Evolutionary conservation across 1,140 invertebrate species (phyloP), one percentile per base, ranked within the genome.

Genomic region (Pectinophora gossypiella): DNA sequence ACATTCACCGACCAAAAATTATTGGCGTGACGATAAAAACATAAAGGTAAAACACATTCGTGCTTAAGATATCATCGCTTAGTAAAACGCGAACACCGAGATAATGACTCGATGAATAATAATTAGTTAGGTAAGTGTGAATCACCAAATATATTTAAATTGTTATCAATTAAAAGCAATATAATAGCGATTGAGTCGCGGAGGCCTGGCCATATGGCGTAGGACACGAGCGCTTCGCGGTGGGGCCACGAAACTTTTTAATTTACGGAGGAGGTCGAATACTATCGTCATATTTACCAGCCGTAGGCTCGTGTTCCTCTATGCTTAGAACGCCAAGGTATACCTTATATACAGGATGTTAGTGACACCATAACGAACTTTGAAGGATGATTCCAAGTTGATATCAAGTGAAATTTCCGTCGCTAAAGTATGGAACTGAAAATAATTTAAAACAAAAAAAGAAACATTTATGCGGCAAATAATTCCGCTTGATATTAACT

Each of bases 141-240:
- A 86, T 86, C 82, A 86, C 79, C 82, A 86, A 86, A 86, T 86
- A 86, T 84, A 86, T 86, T 84, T 86, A 86, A 86, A 86, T 86
- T 86, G 82, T 86, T 86, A 86, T 86, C 82, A 86, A 86, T 86
- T 86, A 86, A 86, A 86, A 86, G 82, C 82, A 86, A 86, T 86
- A 84, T 85, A 86, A 86, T 84, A 82, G 80, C 80, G 80, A 86
- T 86, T 76, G 72, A 81, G 80, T 75, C 56, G 75, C 70, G 75
- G 69, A 67, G 75, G 65, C 61, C 59, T 49, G 54, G 53, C 82
- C 82, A 85, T 85, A 82, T 84, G 80, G 76, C 51, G 67, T 59
- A 48, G 65, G 64, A 72, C 79, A 76, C 72, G 76, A 65, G 68
- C 52, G 56, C 58, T 19, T 18, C 27, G n/a, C 19, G 6, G 35